Evolutionary conservation across 2,888 invertebrate species (phyloP).

Genomic region (Anorthoa munda): DNA sequence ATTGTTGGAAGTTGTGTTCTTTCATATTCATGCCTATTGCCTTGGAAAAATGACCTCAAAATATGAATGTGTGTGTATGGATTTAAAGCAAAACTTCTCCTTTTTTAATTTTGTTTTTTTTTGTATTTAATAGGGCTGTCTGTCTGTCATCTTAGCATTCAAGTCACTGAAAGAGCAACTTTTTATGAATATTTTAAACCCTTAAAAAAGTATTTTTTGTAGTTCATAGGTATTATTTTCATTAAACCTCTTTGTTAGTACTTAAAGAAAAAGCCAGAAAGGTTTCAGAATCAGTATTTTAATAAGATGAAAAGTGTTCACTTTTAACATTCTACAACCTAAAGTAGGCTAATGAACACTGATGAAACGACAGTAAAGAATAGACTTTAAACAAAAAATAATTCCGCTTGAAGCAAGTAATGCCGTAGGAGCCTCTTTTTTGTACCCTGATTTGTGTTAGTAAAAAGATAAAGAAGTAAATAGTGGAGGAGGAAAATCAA

Average conservation of each 20-base stretch:
- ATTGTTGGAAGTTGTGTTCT: background rate
- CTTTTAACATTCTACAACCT: background rate
- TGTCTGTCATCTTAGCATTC: background rate
- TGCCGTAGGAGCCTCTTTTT: constrained; percentile 29
- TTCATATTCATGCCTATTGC: background rate
- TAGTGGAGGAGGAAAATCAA: background rate
- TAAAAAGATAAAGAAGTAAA: constrained; percentile 14
- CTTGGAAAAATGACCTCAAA: background rate
- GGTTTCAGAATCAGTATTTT: background rate
- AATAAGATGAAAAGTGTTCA: constrained; percentile 25
- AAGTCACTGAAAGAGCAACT: background rate
- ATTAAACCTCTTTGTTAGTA: background rate
- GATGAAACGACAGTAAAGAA: constrained; percentile 13
- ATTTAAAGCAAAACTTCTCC: background rate
- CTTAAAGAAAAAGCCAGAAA: background rate
- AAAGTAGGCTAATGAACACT: constrained; percentile 31
- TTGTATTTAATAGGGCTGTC: background rate
- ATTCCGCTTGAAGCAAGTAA: constrained; percentile 25
- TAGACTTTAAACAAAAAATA: constrained; percentile 16
- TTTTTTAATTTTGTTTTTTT: accelerated
- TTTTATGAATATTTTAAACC: background rate
- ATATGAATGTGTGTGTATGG: background rate
- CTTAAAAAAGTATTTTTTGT: background rate
- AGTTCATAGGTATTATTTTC: background rate
- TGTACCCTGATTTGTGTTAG: constrained; percentile 19